phyloP scores from a whole-genome alignment of 2,888 invertebrate genomes.

The Hydroisotoma schaefferi region DNA sequence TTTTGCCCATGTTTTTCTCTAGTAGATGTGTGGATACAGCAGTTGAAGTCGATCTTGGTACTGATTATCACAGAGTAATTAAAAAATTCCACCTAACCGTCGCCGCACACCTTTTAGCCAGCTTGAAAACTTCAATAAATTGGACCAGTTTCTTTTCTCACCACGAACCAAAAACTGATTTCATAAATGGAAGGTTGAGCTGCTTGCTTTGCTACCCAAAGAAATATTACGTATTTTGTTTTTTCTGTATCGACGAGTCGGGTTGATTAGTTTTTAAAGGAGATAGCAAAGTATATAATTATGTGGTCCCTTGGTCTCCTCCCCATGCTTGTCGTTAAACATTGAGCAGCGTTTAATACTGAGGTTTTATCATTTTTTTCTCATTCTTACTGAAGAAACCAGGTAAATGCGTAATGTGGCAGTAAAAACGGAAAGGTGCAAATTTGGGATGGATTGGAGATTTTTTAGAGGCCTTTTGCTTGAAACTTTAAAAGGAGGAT shows the following conservation, averaged over 20 bases:
- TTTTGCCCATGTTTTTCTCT: too few relatives aligned
- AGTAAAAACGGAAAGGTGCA: not conserved
- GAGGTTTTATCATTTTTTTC: too few relatives aligned
- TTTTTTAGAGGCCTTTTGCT: too few relatives aligned
- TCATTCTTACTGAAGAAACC: too few relatives aligned
- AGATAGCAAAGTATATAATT: conserved; percentile 7
- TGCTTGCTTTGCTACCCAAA: too few relatives aligned
- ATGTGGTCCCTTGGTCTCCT: conserved; percentile 16
- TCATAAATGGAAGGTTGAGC: too few relatives aligned
- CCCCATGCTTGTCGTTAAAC: conserved; percentile 12
- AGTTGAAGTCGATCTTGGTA: too few relatives aligned
- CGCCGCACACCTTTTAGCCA: conserved; percentile 3
- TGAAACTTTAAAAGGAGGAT: too few relatives aligned
- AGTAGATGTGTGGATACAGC: too few relatives aligned
- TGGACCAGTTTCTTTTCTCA: conserved; percentile 19
- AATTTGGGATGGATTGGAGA: not conserved
- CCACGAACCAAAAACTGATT: conserved; percentile 1
- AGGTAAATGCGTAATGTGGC: too few relatives aligned
- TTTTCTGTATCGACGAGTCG: conserved; percentile 4
- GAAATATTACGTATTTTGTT: too few relatives aligned
- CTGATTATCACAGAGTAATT: conserved; percentile 33
- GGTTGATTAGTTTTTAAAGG: conserved; percentile 1
- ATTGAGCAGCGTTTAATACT: not conserved
- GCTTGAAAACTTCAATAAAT: conserved; percentile 10
- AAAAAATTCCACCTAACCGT: conserved; percentile 36